Conservation (phyloP, 1,140 invertebrate genomes). For the Tribolium castaneum region DNA sequence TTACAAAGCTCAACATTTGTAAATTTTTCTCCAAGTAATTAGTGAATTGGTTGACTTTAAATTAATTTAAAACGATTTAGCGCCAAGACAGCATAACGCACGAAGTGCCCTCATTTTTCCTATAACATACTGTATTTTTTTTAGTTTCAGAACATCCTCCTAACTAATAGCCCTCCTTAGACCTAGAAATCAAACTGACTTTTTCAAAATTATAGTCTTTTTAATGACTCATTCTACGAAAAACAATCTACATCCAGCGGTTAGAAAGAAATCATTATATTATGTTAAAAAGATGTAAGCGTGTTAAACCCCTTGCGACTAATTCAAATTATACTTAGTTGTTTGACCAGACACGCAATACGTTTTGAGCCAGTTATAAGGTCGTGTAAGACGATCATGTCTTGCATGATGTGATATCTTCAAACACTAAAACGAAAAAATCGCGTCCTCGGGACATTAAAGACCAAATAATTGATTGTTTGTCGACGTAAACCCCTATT, state of each 20-base stretch:
- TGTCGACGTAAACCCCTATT: neutral
- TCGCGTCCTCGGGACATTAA: neutral
- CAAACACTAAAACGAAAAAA: neutral
- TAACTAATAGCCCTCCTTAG: no score
- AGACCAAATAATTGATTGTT: neutral
- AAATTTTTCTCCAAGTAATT: no score
- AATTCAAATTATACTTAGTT: conserved; percentile 1
- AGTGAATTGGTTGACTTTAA: no score
- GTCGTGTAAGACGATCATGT: neutral
- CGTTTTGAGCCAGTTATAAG: neutral
- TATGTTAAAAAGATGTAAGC: neutral
- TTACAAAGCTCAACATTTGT: no score
- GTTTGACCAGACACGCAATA: neutral
- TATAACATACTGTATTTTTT: no score
- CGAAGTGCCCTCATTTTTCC: no score
- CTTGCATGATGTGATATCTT: neutral
- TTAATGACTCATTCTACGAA: no score
- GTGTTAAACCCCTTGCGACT: neutral
- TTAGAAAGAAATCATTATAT: neutral
- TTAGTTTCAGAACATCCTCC: no score
- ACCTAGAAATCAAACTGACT: no score
- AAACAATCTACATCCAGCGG: neutral
- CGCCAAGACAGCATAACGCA: no score
- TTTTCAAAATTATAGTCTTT: no score
- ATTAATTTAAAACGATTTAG: no score